Evolutionary conservation across 1,140 invertebrate species (phyloP), one percentile per base, ranked within the genome.

Genomic region (Sarcophaga peregrina): DNA sequence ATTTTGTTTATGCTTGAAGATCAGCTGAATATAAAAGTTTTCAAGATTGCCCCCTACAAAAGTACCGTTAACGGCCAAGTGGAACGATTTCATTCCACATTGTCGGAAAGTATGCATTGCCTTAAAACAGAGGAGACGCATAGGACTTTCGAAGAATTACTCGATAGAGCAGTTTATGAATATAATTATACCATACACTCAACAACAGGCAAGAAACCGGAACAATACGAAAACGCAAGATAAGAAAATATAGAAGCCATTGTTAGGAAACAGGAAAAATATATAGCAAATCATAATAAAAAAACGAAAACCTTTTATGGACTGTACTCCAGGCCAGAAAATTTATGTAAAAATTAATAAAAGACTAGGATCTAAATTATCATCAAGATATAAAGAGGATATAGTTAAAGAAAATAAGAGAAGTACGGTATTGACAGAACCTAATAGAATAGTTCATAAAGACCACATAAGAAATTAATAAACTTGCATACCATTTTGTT

Each of bases 61-160:
- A 75, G 73, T 45, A 25, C 73, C 5, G 73, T 75, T 9, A 75
- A 75, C 15, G 73, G 73, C 5, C 83, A 83, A 74, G 37, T 85
- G 47, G 83, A 85, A 85, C 58, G 84, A 10, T 46, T 54, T 80
- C 11, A 9, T 80, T 84, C 84, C 8, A 85, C 84, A 13, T 9
- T 85, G n/a, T n/a, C 83, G 20, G 84, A 83, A 84, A 82, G 83
- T 8, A 83, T 83, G 48, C 72, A 76, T 58, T 82, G 83, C 17
- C n/a, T 83, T 6, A 82, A 82, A 37, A 68, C 46, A 58, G 75
- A 85, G 13, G 4, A 62, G 6, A 52, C 25, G 0, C 48, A 81
- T n/a, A n/a, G 50, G 46, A 15, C 74, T 37, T 76, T 85, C 17
- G 68, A 82, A 73, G 75, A 80, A 74, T n/a, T 85, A 37, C 46